Conservation (phyloP, 2,888 invertebrate genomes). For the Melolontha melolontha region DNA sequence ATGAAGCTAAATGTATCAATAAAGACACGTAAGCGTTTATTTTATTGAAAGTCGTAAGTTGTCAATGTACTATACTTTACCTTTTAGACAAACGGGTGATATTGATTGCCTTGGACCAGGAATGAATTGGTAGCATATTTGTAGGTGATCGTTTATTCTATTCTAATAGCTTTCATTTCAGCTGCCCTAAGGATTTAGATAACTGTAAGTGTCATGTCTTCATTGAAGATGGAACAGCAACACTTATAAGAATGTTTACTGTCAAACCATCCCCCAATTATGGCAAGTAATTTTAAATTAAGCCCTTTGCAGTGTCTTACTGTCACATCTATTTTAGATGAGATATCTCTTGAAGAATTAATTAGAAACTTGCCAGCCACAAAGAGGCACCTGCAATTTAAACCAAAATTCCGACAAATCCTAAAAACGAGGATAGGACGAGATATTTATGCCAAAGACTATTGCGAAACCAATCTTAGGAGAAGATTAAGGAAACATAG, state of each 20-base stretch:
- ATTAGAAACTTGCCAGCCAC: constrained; percentile 40
- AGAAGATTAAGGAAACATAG: neutral
- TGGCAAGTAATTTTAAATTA: constrained; percentile 6
- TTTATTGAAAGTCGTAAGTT: no score
- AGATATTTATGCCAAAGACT: neutral
- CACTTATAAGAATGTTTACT: constrained; percentile 46
- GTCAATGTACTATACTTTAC: constrained; percentile 43
- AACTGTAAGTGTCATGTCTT: constrained; percentile 56
- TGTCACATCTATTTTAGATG: constrained; percentile 26
- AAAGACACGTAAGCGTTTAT: constrained; percentile 58
- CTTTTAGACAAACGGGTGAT: constrained; percentile 58
- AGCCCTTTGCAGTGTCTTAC: neutral
- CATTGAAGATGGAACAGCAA: constrained; percentile 51
- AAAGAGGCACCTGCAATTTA: constrained; percentile 18
- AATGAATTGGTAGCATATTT: constrained; percentile 60
- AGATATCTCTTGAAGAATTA: constrained; percentile 41
- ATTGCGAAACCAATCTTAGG: neutral
- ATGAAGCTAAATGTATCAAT: constrained; percentile 61
- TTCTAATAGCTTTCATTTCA: constrained; percentile 48
- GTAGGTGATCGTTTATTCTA: constrained; percentile 31
- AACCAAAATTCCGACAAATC: constrained; percentile 1
- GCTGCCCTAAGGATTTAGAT: constrained; percentile 54
- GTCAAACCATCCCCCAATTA: constrained; percentile 19
- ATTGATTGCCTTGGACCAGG: constrained; percentile 64
- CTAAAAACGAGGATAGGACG: neutral